phyloP scores from a whole-genome alignment of 2,797 vertebrate genomes.

The Enteromius anoplus region DNA sequence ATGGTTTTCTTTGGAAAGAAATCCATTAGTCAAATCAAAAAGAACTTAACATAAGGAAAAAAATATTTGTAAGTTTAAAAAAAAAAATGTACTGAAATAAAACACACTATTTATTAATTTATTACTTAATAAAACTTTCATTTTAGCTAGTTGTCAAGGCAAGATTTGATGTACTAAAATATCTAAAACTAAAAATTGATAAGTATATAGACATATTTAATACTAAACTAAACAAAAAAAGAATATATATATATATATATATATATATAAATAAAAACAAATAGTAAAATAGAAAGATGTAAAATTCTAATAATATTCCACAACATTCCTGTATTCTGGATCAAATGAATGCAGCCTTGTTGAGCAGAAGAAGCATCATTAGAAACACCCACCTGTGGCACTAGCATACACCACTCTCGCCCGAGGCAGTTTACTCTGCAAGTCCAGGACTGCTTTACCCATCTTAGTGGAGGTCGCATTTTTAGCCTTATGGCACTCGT shows the following conservation, averaged over 20 bases:
- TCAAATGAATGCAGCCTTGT: not conserved
- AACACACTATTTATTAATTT: too few relatives aligned
- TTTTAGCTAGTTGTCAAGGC: not conserved
- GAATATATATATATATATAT: not conserved
- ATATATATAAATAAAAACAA: not conserved
- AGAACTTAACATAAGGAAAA: not conserved
- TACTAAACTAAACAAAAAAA: not conserved
- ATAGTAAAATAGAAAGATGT: not conserved
- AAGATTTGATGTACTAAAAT: not conserved
- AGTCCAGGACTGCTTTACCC: slow-evolving; percentile 96
- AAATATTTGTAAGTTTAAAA: not conserved
- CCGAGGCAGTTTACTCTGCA: slow-evolving; percentile 93
- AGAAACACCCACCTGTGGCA: slow-evolving; percentile 85
- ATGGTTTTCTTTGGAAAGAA: not conserved
- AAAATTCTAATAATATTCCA: not conserved
- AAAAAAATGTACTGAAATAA: not conserved
- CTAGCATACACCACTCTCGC: slow-evolving; percentile 97
- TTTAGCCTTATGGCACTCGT: slow-evolving; percentile 99
- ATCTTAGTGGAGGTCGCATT: slow-evolving; percentile 97
- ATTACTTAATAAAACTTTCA: not conserved
- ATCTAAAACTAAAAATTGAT: not conserved
- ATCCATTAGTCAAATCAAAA: not conserved
- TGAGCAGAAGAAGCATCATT: not conserved
- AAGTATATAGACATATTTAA: not conserved
- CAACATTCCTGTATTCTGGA: not conserved